Base-by-base conservation (phyloP, 2,888 invertebrate genomes). In the Xanthia togata region DNA sequence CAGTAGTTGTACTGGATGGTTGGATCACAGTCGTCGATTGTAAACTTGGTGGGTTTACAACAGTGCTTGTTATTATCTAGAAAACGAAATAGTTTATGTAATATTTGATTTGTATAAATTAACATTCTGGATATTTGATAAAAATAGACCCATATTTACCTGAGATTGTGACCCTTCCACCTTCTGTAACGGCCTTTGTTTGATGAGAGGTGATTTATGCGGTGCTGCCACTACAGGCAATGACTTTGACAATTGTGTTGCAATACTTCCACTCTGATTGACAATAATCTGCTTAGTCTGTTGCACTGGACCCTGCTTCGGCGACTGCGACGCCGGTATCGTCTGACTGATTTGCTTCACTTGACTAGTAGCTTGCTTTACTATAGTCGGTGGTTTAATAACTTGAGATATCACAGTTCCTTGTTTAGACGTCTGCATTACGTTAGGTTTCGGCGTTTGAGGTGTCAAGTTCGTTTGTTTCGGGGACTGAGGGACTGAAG, bases 161-260 rank as follows among this genome's bases (percentile, higher is more conserved):
- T 90, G 85, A 50, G 89, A 82, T 65, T 91, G 92, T 23, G 92
- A 80, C 0, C 90, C 87, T 67, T 95, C 96, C 50, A 91, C 85
- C 81, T 94, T 95, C 70, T 91, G 91, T 65, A 94, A 81, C 9
- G 95, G 93, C 78, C 95, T 91, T 81, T 94, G 96, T 85, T 95
- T 95, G 44, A 94, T 91, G 26, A 96, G 86, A 44, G 95, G 95
- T 14, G 95, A 92, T 73, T 94, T 94, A 57, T 92, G 92, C 2
- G 94, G 92, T 17, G 94, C 84, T 0, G 94, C 85, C 1, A 93
- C 90, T 0, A 93, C 89, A 0, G 95, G 93, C 76, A 94, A 72
- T 0, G 93, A 87, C 55, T 94, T 93, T 0, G 92, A 88, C 55
- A 91, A 72, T 23, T 88, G 89, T 55, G 79, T 76, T 0, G 89